These are phyloP conservation scores for Fragum fragum DNA, from an alignment of 2,888 invertebrate genomes.

Conservation along the genomic window DNA sequence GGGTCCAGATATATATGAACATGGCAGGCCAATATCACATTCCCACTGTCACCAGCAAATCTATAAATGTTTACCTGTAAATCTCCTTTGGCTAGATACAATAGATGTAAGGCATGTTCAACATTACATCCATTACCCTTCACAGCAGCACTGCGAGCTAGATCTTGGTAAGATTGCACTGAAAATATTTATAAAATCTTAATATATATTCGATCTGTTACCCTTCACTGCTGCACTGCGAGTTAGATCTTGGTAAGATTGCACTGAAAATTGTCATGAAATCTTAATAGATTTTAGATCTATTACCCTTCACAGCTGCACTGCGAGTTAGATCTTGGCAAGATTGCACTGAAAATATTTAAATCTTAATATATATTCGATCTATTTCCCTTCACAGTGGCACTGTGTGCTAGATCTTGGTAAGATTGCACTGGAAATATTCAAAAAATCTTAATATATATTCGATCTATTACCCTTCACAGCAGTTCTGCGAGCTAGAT, in stretches of 20 bases:
- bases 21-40: no score
- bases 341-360: slow-evolving; percentile 92
- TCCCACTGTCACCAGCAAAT: no score
- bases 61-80: slow-evolving; percentile 88
- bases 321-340: slow-evolving; percentile 98
- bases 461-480: slow-evolving; percentile 97
- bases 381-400: slow-evolving; percentile 97
- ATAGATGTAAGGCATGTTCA: slow-evolving; percentile 96
- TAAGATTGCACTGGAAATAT: slow-evolving; percentile 94
- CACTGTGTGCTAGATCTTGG: slow-evolving; percentile 97
- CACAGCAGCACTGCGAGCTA: slow-evolving; percentile 97
- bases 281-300: slow-evolving; percentile 97
- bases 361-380: no score
- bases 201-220: slow-evolving; percentile 97
- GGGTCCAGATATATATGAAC: no score
- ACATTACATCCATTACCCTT: slow-evolving; percentile 97
- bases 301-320: slow-evolving; percentile 97
- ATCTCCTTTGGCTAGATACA: slow-evolving; percentile 95
- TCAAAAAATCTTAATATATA: no score
- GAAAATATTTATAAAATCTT: slow-evolving; percentile 81
- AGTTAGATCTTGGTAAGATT: slow-evolving; percentile 97
- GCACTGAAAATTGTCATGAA: slow-evolving; percentile 89
- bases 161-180: slow-evolving; percentile 97
- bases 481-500: slow-evolving; percentile 97
- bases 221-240: slow-evolving; percentile 98